Evolutionary conservation across 2,113 vertebrate species (phyloP), one percentile per base, ranked within the genome.

Genomic region (Brachyhypopomus gauderio): DNA sequence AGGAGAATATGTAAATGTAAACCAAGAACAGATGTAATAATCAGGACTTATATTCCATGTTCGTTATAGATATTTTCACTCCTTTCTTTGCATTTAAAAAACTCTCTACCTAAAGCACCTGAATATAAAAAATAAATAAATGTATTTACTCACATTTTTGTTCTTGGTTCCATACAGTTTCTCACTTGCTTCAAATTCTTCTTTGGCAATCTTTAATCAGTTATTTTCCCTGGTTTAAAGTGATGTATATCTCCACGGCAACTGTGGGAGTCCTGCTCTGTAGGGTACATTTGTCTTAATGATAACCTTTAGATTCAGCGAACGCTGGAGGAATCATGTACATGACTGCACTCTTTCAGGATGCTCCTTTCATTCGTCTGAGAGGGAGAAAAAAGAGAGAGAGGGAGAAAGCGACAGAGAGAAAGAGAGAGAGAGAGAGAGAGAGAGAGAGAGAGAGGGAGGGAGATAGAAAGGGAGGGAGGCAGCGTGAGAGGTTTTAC

Each of bases 261-360:
- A 55, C 83, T 56, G 56, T 17, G 71, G 52, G 66, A 66, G 56
- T 64, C 75, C 56, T 34, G 60, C 34, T 74, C 56, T 67, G 27
- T 60, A 73, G 66, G 76, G 52, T 55, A 72, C 84, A 75, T 79
- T 38, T 64, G 77, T 62, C 80, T 83, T 80, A 86, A 79, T 76
- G 72, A 85, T 79, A 83, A 79, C 64, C 77, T 79, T 79, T 82
- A 76, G 30, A 74, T 85, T 83, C 70, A 30, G 41, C 52, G 56
- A 77, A 75, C 48, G 25, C 22, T 74, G 76, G 78, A 69, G 72
- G 69, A 83, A 86, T 83, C 77, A 83, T 23, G 62, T 79, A 82
- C 75, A 82, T 81, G 79, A 76, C 85, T 79, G 76, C 82, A 76
- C 80, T 77, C 83, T 77, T 82, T 84, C 83, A 80, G 67, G 55